Base-by-base conservation (phyloP, 2,888 invertebrate species). In the Acleris sparsana region DNA sequence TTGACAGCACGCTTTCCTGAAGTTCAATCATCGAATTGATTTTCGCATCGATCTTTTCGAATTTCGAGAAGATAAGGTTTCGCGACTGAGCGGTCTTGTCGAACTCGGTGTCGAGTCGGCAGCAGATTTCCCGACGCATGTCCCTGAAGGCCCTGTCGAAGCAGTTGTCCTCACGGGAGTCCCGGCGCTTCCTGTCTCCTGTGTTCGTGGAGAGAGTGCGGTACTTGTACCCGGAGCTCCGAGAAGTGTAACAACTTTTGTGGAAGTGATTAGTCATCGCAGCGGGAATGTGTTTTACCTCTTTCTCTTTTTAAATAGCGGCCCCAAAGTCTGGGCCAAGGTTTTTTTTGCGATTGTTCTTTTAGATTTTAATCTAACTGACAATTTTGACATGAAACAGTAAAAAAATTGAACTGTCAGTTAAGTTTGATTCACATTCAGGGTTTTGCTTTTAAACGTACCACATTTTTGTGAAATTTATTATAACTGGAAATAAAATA, bases 121-220 rank as follows among this genome's bases (percentile, higher is more conserved):
- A 68, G 1, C 73, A 70, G n/a, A 91, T 89, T n/a, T 80, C 84
- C 2, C 64, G 69, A 66, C 78, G 81, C 2, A 91, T 70, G 61
- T 90, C 88, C 18, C 69, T 80, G 25, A 91, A 80, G 72, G 88
- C 89, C 49, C 44, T 82, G 13, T 87, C 84, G 33, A 87, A 80
- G 5, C 71, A 72, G 44, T 67, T 73, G 22, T 83, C 85, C 58
- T 84, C 83, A 6, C 69, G 69, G 58, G 63, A 73, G 43, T 82
- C 75, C 13, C 81, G 71, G 9, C 71, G 74, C 56, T 73, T 83
- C 25, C 73, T 77, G 2, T 83, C 80, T 0, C 87, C 89, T 0
- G 90, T 91, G 63, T 89, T 90, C 0, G 89, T 90, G 2, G 90
- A 85, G 3, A 88, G 71, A 1, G 88, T 89, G 1, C 90, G 80